Evolutionary conservation across 2,888 invertebrate genomes (phyloP), one percentile per base, ranked within the genome.

Genomic region (Ochropleura plecta): DNA sequence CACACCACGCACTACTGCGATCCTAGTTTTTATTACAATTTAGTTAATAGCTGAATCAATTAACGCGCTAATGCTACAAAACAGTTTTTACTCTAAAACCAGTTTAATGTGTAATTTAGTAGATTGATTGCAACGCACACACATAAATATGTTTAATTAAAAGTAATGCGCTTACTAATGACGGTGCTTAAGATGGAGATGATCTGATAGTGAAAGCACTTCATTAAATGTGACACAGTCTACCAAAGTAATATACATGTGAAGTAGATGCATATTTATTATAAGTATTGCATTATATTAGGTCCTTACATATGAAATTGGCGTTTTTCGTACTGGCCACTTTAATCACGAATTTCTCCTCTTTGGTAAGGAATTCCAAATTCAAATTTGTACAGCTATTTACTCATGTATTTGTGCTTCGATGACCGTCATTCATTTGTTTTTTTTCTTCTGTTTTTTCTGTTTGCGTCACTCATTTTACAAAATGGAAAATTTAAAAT

Each of bases 11-110:
- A 7, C 16, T 6, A n/a, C 64, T 5, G 9, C 18, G 40, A 12
- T 7, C 5, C 16, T 48, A 48, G 30, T 59, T 78, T 67, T 78
- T 65, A 30, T 78, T 57, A 62, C 16, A 60, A 76, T 82, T 82
- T 68, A 70, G 49, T 70, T 53, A 63, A 76, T 59, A 65, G 48
- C 46, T 64, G 68, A 49, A 76, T 77, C 51, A 48, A 62, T 57
- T 65, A 51, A 46, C n/a, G 44, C 48, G 57, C 1, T 59, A 64
- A 62, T 73, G 67, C 42, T 7, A 59, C 44, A 44, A 14, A 63
- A 65, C n/a, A 9, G 30, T 68, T 64, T 64, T 68, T 60, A 65
- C 42, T 65, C 3, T 18, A 12, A 8, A 60, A 69, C 20, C 40
- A 60, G 51, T 66, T 66, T 10, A 44, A 40, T 66, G 10, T 51